Evolutionary conservation across 2,113 vertebrate genomes (phyloP).

Genomic region (Bostrychus sinensis): DNA sequence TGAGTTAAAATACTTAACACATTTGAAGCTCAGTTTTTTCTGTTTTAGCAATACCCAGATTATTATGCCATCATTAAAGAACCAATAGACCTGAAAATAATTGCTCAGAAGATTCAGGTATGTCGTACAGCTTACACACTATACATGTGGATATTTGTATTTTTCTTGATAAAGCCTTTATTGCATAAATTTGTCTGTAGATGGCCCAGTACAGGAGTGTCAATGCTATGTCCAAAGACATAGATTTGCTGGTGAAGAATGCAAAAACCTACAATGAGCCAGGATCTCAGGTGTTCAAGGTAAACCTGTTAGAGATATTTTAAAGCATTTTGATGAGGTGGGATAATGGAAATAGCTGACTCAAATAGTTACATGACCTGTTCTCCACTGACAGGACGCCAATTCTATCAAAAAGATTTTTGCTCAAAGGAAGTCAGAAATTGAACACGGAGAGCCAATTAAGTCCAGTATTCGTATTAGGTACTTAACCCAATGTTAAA

Average conservation of each 20-base stretch:
- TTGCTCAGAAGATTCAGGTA: slow-evolving; percentile 98
- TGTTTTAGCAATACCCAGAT: slow-evolving; percentile 96
- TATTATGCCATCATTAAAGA: slow-evolving; percentile 99
- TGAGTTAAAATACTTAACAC: background rate
- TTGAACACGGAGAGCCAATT: slow-evolving; percentile 92
- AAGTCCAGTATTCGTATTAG: slow-evolving; percentile 96
- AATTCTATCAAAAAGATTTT: slow-evolving; percentile 99
- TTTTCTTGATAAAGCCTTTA: background rate
- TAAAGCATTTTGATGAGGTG: background rate
- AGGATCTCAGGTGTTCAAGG: slow-evolving; percentile 99
- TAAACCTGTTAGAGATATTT: slow-evolving; percentile 53
- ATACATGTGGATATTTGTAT: background rate
- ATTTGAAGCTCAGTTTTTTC: slow-evolving; percentile 22
- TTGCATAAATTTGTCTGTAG: slow-evolving; percentile 66
- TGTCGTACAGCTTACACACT: background rate
- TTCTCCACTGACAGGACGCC: slow-evolving; percentile 85
- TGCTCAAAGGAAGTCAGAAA: slow-evolving; percentile 94
- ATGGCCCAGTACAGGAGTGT: slow-evolving; percentile 92
- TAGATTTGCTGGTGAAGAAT: slow-evolving; percentile 96
- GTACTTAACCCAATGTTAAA: slow-evolving; percentile 40
- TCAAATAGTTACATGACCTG: background rate
- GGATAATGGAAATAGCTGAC: background rate
- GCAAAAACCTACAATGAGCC: slow-evolving; percentile 99
- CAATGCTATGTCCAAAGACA: slow-evolving; percentile 94
- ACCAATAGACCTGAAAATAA: slow-evolving; percentile 95